These are phyloP conservation scores for Oostethus manadensis DNA, from an alignment of 2,113 vertebrate genomes.

Conservation along the genomic window DNA sequence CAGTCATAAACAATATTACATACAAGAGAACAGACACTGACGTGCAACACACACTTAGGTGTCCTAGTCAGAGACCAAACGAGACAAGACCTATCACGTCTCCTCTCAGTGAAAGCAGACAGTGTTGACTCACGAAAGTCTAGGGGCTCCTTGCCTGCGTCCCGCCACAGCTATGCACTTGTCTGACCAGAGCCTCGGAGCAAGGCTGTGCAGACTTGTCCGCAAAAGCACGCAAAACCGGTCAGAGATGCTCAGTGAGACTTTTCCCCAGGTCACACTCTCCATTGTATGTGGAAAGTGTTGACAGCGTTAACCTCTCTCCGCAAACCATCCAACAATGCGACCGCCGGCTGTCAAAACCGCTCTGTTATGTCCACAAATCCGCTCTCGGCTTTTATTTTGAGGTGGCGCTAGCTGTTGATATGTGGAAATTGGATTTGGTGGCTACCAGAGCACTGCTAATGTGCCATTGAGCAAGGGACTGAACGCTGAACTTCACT, in stretches of 20 bases:
- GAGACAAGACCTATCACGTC: conserved; percentile 64
- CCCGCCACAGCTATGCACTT: conserved; percentile 72
- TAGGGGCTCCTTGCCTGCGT: conserved; percentile 50
- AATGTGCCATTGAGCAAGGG: too few species aligned
- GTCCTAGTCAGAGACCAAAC: conserved; percentile 35
- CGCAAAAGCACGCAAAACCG: conserved; percentile 47
- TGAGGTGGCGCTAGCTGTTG: background rate
- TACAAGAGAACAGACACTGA: conserved; percentile 19
- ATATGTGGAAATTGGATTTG: background rate
- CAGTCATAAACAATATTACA: conserved; percentile 16
- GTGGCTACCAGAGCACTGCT: too few species aligned
- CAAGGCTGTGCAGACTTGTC: conserved; percentile 53
- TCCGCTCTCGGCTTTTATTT: background rate
- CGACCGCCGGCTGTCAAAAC: conserved; percentile 4
- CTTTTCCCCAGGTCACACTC: conserved; percentile 26
- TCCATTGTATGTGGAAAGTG: conserved; percentile 9
- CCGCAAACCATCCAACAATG: conserved; percentile 11
- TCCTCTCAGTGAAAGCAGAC: conserved; percentile 62
- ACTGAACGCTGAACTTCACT: too few species aligned
- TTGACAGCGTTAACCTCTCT: conserved; percentile 17
- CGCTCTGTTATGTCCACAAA: background rate
- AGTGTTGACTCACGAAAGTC: conserved; percentile 71
- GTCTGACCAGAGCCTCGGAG: conserved; percentile 69
- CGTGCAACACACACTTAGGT: conserved; percentile 14
- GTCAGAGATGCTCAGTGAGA: conserved; percentile 36